phyloP scores from a whole-genome alignment of 37 sponge, comb jelly and placozoan species.

The Crambe crambe region DNA sequence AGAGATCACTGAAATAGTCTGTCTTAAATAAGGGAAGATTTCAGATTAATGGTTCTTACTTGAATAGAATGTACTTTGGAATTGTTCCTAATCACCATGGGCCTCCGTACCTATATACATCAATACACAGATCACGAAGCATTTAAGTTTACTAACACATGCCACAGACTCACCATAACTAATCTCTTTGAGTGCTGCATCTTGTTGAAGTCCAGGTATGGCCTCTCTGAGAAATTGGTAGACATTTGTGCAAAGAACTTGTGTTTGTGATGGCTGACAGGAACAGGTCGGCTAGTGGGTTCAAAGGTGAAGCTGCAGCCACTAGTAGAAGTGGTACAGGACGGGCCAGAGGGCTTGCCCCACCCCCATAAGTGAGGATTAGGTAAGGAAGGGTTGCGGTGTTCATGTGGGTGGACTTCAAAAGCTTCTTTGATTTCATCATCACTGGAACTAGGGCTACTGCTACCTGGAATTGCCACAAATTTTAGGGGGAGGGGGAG shows the following conservation, averaged over 20 bases:
- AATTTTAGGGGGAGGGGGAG: too few relatives aligned
- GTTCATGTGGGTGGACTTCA: conserved; percentile 16
- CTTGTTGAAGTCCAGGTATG: conserved; percentile 54
- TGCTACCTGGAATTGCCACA: conserved; percentile 31
- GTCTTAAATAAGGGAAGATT: too few relatives aligned
- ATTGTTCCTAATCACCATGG: conserved; percentile 36
- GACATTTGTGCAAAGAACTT: conserved; percentile 61
- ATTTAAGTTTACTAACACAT: neutral
- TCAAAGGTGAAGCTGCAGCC: neutral
- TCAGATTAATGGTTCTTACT: neutral
- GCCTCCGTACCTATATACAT: conserved; percentile 31
- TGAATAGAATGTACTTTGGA: conserved; percentile 54
- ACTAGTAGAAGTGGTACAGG: neutral
- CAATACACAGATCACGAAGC: neutral
- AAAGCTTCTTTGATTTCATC: conserved; percentile 67
- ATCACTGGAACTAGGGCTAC: conserved; percentile 63
- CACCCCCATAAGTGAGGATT: neutral
- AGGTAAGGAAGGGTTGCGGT: neutral
- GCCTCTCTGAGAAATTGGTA: conserved; percentile 24
- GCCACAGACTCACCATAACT: conserved; percentile 27
- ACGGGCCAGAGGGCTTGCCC: neutral
- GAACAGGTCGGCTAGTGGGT: conserved; percentile 21
- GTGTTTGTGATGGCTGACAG: conserved; percentile 20
- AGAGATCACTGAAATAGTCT: too few relatives aligned
- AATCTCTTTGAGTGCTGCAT: conserved; percentile 62